Percentiles rank a stretch among this genome's conserved stretches.
Evolutionary conservation across 2,113 vertebrate species (phyloP).

Genomic region (Lethenteron reissneri): DNA sequence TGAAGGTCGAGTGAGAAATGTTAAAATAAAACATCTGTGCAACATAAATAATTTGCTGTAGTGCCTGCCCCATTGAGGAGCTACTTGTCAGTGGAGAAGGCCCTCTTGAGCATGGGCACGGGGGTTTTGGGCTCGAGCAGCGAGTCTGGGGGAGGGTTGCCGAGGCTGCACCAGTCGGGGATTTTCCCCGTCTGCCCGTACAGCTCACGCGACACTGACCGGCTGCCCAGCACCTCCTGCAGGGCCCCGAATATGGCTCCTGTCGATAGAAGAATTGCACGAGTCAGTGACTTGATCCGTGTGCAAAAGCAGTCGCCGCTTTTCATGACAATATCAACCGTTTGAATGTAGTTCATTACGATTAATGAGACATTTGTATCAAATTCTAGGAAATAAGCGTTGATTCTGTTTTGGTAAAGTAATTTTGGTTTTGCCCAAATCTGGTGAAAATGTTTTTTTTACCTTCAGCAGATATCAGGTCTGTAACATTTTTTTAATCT

Average conservation of each 20-base stretch:
- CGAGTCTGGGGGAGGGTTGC: conserved; percentile 57
- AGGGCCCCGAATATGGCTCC: conserved; percentile 84
- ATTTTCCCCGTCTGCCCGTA: conserved; percentile 79
- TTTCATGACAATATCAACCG: background rate
- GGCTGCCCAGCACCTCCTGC: conserved; percentile 80
- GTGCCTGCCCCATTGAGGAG: background rate
- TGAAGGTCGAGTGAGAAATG: too few species aligned
- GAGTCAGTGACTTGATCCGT: background rate
- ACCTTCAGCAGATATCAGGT: too few species aligned
- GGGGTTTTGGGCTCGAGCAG: conserved; percentile 68
- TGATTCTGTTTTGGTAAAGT: too few species aligned
- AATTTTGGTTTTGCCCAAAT: too few species aligned
- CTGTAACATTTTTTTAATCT: too few species aligned
- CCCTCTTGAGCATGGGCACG: conserved; percentile 78
- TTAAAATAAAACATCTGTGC: too few species aligned
- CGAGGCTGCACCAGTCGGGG: conserved; percentile 88
- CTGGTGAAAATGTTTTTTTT: too few species aligned
- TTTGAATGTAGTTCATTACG: background rate
- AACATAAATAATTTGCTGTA: too few species aligned
- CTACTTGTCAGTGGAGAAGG: conserved; percentile 92
- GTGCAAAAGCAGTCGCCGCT: background rate
- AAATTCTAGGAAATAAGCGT: too few species aligned
- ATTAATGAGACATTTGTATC: too few species aligned
- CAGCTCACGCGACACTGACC: conserved; percentile 74
- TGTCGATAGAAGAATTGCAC: conserved; percentile 14